Evolutionary conservation across 2,797 vertebrate species (phyloP), one percentile per base, ranked within the genome.

Genomic region (Mallotus villosus): DNA sequence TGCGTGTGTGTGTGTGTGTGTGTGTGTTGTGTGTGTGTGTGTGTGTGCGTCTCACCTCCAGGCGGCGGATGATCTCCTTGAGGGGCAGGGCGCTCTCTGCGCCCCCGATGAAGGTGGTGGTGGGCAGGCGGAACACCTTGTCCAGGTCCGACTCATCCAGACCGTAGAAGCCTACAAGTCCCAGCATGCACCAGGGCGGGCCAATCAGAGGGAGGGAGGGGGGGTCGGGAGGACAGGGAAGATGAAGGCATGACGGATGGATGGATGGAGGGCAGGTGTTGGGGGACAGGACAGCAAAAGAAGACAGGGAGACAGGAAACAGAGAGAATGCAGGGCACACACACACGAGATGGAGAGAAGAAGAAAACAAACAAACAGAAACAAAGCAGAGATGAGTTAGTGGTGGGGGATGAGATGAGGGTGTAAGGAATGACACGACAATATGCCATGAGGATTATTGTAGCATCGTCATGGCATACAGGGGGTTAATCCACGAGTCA

Each of bases 61-160:
- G 92, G 1, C 97, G 92, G 1, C 94, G 94, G 77, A 99, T 98
- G 91, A 99, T 99, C 85, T 99, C 97, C 19, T 95, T 91, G 41
- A 98, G 94, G 0, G 96, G 96, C 70, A 98, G 93, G 0, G 93
- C 95, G 0, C 92, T 93, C 78, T 98, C 96, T 0, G 92, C 94
- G 17, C 96, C 97, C 0, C 97, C 97, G 32, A 99, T 99, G 92
- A 97, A 99, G 41, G 97, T 99, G 77, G 97, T 99, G 61, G 96
- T 99, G 63, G 97, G 97, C 78, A 99, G 90, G 22, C 93, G 95
- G 88, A 99, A 99, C 61, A 97, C 95, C 81, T 98, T 98, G 87
- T 98, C 97, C 24, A 99, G 93, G 82, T 97, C 95, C 0, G 95
- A 94, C 84, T 98, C 96, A 0, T 95, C 92, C 87, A 98, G 87